A percentile compares a stretch with the other conserved stretches of the same genome.
These are phyloP conservation scores for Lepidocyrtoides sp. DNA, from an alignment of 2,888 invertebrate species.

Conservation along the genomic window DNA sequence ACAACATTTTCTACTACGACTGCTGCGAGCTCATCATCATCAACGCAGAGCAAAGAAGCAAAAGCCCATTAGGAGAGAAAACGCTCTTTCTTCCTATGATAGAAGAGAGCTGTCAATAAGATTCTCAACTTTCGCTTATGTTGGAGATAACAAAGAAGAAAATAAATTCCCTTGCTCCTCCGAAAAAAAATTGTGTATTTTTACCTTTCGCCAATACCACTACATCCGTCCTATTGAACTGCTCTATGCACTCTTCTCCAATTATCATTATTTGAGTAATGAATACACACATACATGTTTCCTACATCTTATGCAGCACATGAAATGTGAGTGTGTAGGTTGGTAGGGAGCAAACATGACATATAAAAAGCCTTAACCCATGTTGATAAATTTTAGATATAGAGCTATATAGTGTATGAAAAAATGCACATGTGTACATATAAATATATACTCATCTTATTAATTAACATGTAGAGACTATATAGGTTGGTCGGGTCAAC, in stretches of 20 bases:
- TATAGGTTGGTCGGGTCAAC: conserved; percentile 6
- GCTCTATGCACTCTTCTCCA: background rate
- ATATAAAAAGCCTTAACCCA: background rate
- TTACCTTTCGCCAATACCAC: conserved; percentile 43
- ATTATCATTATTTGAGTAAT: conserved; percentile 31
- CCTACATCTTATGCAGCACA: background rate
- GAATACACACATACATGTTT: background rate
- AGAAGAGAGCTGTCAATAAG: conserved; percentile 71
- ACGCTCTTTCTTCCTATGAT: conserved; percentile 41
- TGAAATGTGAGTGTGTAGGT: background rate
- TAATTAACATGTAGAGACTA: background rate
- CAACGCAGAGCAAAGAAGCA: conserved; percentile 8
- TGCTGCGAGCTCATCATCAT: conserved; percentile 52
- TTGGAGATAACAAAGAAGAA: conserved; percentile 59
- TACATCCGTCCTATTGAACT: background rate
- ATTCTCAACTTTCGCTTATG: conserved; percentile 73
- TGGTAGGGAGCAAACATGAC: background rate
- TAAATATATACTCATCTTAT: background rate
- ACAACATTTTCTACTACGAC: background rate
- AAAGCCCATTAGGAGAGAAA: conserved; percentile 57
- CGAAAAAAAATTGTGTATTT: conserved; percentile 20
- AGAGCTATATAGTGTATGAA: background rate
- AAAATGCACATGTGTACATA: too few relatives aligned
- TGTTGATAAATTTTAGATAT: background rate
- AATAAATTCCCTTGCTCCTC: conserved; percentile 44